A percentile compares a stretch with the other conserved stretches of the same genome.
phyloP scores from a whole-genome alignment of 2,888 invertebrate genomes.

The Nomada fabriciana region DNA sequence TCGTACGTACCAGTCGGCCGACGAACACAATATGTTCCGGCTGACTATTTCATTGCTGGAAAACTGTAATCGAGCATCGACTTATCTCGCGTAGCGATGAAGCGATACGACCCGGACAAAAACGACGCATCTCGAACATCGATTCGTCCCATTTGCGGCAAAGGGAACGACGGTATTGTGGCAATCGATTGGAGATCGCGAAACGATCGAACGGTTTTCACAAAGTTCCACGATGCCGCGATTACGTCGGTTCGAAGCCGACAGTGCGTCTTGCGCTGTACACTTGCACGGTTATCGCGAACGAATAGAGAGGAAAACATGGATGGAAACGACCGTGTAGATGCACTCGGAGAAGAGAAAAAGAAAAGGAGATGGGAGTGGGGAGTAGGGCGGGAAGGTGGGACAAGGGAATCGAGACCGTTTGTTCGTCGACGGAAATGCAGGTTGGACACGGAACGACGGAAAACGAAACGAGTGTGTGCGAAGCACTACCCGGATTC shows the following conservation, averaged over 20 bases:
- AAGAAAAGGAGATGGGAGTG: background rate
- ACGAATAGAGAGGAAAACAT: slow-evolving; percentile 38
- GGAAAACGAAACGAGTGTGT: slow-evolving; percentile 65
- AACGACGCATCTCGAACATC: background rate
- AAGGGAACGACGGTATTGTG: background rate
- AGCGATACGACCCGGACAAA: too few relatives aligned
- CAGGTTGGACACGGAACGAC: slow-evolving; percentile 72
- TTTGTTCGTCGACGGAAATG: slow-evolving; percentile 73
- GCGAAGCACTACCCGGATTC: slow-evolving; percentile 75
- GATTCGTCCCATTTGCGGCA: background rate
- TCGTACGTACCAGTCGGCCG: background rate
- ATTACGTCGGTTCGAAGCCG: slow-evolving; percentile 47
- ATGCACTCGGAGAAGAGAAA: slow-evolving; percentile 33
- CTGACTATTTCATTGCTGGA: too few relatives aligned
- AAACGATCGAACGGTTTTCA: slow-evolving; percentile 16
- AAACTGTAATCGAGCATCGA: too few relatives aligned
- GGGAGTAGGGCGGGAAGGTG: slow-evolving; percentile 20
- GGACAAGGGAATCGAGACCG: slow-evolving; percentile 63
- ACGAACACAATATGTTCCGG: too few relatives aligned
- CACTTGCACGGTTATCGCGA: background rate
- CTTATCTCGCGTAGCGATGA: too few relatives aligned
- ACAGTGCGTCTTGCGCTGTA: background rate
- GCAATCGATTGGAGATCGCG: background rate
- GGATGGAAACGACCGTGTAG: slow-evolving; percentile 12
- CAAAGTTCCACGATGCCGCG: slow-evolving; percentile 34